Conservation (phyloP, 2,113 vertebrate species). For the Callithrix jacchus region DNA sequence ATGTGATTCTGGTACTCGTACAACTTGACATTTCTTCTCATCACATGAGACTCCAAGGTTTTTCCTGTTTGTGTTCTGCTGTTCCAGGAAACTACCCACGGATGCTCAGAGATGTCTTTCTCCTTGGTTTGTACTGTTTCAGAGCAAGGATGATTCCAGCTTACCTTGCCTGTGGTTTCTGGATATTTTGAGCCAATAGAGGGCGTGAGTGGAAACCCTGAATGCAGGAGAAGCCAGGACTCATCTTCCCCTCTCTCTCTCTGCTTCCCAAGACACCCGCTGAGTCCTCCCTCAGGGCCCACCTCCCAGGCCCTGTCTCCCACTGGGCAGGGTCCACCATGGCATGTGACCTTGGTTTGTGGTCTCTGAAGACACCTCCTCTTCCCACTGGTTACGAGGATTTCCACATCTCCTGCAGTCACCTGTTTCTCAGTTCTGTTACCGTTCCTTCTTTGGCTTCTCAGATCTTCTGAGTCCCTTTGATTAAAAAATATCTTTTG, state of each 20-base stretch:
- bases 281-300: too few species aligned
- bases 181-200: background rate
- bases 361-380: background rate
- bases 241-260: background rate
- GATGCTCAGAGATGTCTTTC: rapidly evolving
- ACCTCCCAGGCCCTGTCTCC: background rate
- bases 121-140: too few species aligned
- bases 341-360: background rate
- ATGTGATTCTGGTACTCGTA: background rate
- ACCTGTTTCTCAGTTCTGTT: background rate
- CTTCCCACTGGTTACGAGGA: background rate
- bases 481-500: background rate
- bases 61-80: background rate
- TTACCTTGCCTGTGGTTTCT: background rate
- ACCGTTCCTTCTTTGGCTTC: background rate
- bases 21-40: background rate
- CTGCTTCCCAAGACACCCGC: background rate
- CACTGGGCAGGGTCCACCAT: background rate
- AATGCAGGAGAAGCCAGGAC: background rate
- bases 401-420: background rate
- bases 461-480: background rate
- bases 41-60: too few species aligned
- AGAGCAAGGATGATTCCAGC: background rate
- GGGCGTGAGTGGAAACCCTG: background rate
- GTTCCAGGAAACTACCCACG: background rate